phyloP scores from a whole-genome alignment of 2,113 vertebrate species.

The Passer montanus region DNA sequence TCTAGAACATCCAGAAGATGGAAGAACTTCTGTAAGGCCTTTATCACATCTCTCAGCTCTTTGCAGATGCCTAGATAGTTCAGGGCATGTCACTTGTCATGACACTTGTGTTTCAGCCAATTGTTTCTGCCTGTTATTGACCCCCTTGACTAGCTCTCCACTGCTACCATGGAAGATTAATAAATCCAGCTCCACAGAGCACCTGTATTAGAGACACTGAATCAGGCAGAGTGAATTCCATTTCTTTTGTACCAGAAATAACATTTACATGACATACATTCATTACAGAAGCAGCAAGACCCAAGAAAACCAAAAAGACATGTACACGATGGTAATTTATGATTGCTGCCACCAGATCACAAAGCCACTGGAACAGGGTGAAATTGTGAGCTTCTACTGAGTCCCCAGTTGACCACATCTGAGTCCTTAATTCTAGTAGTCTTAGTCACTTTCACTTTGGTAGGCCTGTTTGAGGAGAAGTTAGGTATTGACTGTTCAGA shows the following conservation, averaged over 20 bases:
- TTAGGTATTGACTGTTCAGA: background rate
- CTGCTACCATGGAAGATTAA: background rate
- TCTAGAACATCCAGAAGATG: background rate
- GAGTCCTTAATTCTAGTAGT: background rate
- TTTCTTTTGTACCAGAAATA: background rate
- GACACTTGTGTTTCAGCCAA: background rate
- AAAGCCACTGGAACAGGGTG: background rate
- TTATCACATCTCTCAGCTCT: background rate
- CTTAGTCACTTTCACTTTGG: background rate
- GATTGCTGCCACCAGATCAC: background rate
- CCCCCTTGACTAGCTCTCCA: background rate
- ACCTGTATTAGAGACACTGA: background rate
- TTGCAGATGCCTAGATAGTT: background rate
- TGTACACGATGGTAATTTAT: background rate
- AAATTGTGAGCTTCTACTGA: background rate
- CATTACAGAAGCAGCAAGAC: slow-evolving; percentile 5
- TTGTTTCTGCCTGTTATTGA: background rate
- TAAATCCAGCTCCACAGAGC: background rate
- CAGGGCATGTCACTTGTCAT: background rate
- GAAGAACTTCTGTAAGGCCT: background rate
- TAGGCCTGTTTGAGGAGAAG: background rate
- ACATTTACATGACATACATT: slow-evolving; percentile 29
- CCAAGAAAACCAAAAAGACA: slow-evolving; percentile 12
- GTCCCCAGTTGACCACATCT: background rate
- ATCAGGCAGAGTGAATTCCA: background rate